Evolutionary conservation across 2,113 vertebrate genomes (phyloP).

Genomic region (Peromyscus leucopus): DNA sequence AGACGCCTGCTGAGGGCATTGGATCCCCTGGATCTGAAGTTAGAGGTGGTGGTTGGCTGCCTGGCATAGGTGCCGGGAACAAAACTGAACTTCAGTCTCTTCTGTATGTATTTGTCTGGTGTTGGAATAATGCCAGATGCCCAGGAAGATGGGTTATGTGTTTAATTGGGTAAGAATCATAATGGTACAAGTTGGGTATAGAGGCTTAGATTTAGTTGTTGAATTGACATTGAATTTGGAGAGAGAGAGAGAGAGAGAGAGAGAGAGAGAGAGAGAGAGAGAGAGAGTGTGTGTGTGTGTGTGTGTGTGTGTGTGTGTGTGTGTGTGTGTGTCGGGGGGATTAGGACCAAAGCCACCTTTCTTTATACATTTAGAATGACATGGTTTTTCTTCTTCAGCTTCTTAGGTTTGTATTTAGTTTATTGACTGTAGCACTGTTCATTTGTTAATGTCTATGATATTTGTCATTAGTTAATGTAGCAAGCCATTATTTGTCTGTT

Average conservation of each 20-base stretch:
- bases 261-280: too few species aligned
- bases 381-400: slow-evolving; percentile 16
- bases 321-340: background rate
- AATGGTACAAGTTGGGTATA: slow-evolving; percentile 29
- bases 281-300: too few species aligned
- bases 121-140: background rate
- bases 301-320: too few species aligned
- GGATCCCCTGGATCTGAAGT: background rate
- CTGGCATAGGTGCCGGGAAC: background rate
- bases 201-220: slow-evolving; percentile 53
- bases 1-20: background rate
- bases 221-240: background rate
- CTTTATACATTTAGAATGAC: background rate
- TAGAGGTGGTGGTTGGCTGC: background rate
- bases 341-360: background rate
- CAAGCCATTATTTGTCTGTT: background rate
- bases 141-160: background rate
- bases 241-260: too few species aligned
- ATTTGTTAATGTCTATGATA: slow-evolving; percentile 25
- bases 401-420: slow-evolving; percentile 40
- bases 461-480: background rate
- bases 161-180: slow-evolving; percentile 24
- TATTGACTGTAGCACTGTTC: background rate
- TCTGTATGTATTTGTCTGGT: background rate
- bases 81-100: background rate